phyloP scores from a whole-genome alignment of 2,113 vertebrate species.

The Pachycephala philippinensis region DNA sequence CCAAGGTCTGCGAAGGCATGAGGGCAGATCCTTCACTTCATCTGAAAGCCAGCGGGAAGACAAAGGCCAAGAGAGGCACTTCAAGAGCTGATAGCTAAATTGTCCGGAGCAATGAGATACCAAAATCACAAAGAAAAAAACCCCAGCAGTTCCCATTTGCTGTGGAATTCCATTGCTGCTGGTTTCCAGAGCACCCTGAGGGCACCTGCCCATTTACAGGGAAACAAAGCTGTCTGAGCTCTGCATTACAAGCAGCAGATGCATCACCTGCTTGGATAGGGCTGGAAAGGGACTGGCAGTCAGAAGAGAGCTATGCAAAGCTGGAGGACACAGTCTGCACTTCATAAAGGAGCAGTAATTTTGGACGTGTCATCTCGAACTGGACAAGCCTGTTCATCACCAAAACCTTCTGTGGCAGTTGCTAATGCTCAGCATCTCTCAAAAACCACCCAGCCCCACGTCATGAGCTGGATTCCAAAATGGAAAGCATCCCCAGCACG shows the following conservation, averaged over 20 bases:
- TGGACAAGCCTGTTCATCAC: conserved; percentile 10
- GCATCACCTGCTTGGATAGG: not conserved
- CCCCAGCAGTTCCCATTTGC: not conserved
- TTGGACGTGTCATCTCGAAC: not conserved
- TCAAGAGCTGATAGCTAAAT: not conserved
- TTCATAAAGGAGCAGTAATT: not conserved
- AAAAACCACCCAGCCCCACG: not conserved
- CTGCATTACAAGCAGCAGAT: not conserved
- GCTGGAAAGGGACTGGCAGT: not conserved
- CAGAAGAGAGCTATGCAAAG: not conserved
- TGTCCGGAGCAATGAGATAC: not conserved
- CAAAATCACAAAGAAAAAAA: not conserved
- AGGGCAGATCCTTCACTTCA: not conserved
- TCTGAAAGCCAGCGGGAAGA: not conserved
- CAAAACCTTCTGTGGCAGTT: not conserved
- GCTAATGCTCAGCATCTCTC: not conserved
- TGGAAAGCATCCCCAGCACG: not conserved
- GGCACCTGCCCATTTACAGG: not conserved
- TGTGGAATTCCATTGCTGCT: not conserved
- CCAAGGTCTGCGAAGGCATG: not conserved
- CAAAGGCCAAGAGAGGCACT: not conserved
- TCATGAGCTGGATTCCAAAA: not conserved
- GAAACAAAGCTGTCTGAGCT: not conserved
- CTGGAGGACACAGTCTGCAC: not conserved
- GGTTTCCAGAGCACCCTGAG: not conserved